Conservation (phyloP, 2,888 invertebrate species). For the Andrena haemorrhoa region DNA sequence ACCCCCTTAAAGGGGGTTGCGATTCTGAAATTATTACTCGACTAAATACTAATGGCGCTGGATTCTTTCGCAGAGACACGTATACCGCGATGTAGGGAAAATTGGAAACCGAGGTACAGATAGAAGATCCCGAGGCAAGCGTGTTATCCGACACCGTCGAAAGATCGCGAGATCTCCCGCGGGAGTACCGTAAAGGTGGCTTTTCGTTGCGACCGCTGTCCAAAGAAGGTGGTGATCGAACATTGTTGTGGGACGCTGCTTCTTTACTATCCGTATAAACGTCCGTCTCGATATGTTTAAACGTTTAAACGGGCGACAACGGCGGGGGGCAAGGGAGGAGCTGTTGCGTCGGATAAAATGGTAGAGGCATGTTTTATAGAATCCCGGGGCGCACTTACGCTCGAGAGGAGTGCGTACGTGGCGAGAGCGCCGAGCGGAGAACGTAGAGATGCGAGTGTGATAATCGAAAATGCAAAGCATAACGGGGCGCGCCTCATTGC, state of each 20-base stretch:
- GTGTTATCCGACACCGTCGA: constrained; percentile 9
- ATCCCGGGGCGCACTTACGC: constrained; percentile 6
- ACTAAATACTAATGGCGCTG: not conserved
- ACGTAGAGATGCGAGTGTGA: constrained; percentile 39
- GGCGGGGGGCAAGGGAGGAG: not conserved
- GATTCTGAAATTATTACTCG: not conserved
- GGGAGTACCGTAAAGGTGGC: not conserved
- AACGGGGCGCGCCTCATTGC: constrained; percentile 46
- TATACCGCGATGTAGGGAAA: not conserved
- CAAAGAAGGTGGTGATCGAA: constrained; percentile 7
- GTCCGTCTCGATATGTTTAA: not conserved
- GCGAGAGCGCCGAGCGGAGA: constrained; percentile 21
- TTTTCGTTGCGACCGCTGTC: not conserved
- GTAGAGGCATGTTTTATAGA: constrained; percentile 22
- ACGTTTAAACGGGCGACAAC: not conserved
- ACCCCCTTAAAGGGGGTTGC: no score
- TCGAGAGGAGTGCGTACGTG: not conserved
- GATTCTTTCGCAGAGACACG: not conserved
- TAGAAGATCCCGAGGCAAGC: constrained; percentile 4
- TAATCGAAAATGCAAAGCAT: constrained; percentile 52
- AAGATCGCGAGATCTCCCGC: constrained; percentile 7
- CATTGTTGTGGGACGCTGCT: not conserved
- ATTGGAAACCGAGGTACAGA: constrained; percentile 9
- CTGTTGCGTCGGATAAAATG: constrained; percentile 10
- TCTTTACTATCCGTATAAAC: not conserved